phyloP scores from a whole-genome alignment of 2,113 vertebrate genomes.

The Lampris incognitus region DNA sequence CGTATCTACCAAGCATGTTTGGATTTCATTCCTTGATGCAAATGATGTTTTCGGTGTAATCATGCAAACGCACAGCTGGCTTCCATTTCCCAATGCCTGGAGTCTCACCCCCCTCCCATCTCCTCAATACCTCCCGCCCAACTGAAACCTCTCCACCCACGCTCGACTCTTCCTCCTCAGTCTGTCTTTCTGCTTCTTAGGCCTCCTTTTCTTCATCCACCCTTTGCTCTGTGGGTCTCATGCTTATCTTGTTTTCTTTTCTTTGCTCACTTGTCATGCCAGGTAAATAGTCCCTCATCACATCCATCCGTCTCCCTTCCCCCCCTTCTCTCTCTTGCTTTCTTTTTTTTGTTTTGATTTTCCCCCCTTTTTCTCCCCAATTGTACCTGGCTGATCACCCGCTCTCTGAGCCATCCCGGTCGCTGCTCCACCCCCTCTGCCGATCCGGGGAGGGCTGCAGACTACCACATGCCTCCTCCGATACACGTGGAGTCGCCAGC shows the following conservation, averaged over 20 bases:
- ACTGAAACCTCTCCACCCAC: conserved; percentile 1
- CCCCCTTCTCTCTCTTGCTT: too few species aligned
- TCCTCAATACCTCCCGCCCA: conserved; percentile 4
- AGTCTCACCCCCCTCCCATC: conserved; percentile 18
- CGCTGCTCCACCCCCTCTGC: too few species aligned
- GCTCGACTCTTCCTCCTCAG: background rate
- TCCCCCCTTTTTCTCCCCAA: too few species aligned
- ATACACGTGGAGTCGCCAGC: too few species aligned
- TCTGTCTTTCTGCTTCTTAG: conserved; percentile 18
- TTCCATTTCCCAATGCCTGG: conserved; percentile 55
- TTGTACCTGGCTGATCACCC: too few species aligned
- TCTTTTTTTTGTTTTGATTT: too few species aligned
- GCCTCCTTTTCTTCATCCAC: conserved; percentile 23
- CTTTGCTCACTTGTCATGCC: conserved; percentile 42
- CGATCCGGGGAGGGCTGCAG: too few species aligned
- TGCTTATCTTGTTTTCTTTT: conserved; percentile 28
- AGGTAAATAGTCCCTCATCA: background rate
- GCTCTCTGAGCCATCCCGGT: too few species aligned
- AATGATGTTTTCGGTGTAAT: conserved; percentile 77
- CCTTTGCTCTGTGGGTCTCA: conserved; percentile 43
- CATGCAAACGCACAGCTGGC: conserved; percentile 80
- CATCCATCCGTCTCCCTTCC: too few species aligned
- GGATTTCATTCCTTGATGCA: conserved; percentile 74
- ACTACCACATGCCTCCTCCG: too few species aligned
- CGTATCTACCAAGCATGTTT: conserved; percentile 62